Evolutionary conservation across 1,140 invertebrate species (phyloP).

Genomic region (Cotesia typhae): DNA sequence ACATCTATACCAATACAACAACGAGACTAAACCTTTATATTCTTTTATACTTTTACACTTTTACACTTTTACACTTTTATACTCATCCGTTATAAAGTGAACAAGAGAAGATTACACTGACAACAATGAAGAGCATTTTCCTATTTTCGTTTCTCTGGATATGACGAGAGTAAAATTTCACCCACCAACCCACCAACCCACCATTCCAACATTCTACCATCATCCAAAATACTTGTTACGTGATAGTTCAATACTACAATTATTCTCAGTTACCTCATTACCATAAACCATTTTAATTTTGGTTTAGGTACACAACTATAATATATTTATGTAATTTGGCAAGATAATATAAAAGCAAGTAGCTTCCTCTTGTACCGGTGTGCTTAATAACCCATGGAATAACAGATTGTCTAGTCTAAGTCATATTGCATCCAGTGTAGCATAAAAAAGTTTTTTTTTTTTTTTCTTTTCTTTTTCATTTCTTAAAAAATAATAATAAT

Average conservation of each 20-base stretch:
- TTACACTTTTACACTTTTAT: too few relatives aligned
- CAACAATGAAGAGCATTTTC: slow-evolving; percentile 54
- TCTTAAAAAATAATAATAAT: too few relatives aligned
- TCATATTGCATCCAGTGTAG: neutral
- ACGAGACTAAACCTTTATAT: too few relatives aligned
- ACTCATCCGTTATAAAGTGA: neutral
- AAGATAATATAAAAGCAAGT: too few relatives aligned
- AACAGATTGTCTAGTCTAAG: neutral
- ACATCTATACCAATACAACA: too few relatives aligned
- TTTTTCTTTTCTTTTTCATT: slow-evolving; percentile 14
- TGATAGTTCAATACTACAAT: slow-evolving; percentile 33
- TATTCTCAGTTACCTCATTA: too few relatives aligned
- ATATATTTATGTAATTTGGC: too few relatives aligned
- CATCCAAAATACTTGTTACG: slow-evolving; percentile 51
- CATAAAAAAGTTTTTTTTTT: neutral
- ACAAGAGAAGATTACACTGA: slow-evolving; percentile 26
- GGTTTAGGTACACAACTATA: too few relatives aligned
- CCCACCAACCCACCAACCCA: slow-evolving; percentile 33
- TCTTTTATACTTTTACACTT: too few relatives aligned
- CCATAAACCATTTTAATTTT: too few relatives aligned
- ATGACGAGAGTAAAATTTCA: slow-evolving; percentile 43
- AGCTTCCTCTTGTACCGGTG: neutral
- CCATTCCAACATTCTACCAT: slow-evolving; percentile 4
- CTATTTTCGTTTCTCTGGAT: slow-evolving; percentile 53
- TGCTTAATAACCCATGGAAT: slow-evolving; percentile 2